Conservation (phyloP, 2,113 vertebrate genomes). For the Lepisosteus oculatus region DNA sequence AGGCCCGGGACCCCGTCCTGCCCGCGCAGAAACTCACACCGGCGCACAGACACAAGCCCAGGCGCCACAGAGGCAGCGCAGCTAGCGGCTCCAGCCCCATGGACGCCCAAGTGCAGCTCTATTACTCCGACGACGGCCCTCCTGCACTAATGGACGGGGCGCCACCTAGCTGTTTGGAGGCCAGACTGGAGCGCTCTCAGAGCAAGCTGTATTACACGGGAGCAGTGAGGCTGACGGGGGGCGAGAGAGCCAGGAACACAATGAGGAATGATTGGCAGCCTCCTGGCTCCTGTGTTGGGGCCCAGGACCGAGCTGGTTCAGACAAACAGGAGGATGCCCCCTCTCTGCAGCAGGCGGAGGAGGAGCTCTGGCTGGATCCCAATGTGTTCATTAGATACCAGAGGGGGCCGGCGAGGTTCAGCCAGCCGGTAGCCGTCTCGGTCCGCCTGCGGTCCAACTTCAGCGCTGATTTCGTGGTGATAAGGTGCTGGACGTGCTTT, state of each 20-base stretch:
- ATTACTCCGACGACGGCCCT: constrained; percentile 47
- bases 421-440: constrained; percentile 49
- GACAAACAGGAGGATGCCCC: constrained; percentile 18
- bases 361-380: constrained; percentile 52
- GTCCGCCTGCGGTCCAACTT: constrained; percentile 54
- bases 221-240: constrained; percentile 38
- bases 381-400: constrained; percentile 51
- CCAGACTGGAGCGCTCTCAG: constrained; percentile 36
- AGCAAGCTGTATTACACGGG: constrained; percentile 48
- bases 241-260: constrained; percentile 23
- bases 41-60: constrained; percentile 20
- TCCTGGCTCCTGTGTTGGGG: no score
- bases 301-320: constrained; percentile 26
- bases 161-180: constrained; percentile 40
- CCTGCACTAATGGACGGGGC: constrained; percentile 20
- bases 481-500: constrained; percentile 42
- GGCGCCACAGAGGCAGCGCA: constrained; percentile 2
- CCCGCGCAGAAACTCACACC: constrained; percentile 21
- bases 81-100: constrained; percentile 10
- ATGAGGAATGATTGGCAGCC: constrained; percentile 16
- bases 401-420: constrained; percentile 47
- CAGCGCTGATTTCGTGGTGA: constrained; percentile 46
- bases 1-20: constrained; percentile 16
- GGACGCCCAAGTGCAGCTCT: constrained; percentile 51
- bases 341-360: constrained; percentile 23